A percentile compares a stretch with the other conserved stretches of the same genome.
phyloP scores from a whole-genome alignment of 2,113 vertebrate genomes.

The Arvicanthis niloticus region DNA sequence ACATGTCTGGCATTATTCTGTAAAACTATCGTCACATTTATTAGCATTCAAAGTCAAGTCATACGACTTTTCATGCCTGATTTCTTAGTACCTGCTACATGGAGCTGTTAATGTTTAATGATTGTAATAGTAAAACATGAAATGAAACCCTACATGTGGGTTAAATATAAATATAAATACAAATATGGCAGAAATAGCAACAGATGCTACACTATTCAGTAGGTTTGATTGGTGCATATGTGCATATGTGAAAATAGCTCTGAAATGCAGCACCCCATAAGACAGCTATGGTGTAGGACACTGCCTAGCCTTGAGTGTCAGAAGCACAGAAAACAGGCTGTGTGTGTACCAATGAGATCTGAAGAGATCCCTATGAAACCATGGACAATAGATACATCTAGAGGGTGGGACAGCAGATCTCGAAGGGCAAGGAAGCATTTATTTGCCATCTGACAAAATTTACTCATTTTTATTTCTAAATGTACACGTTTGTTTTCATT shows the following conservation, averaged over 20 bases:
- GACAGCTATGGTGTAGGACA: neutral
- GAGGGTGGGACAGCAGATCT: neutral
- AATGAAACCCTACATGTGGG: neutral
- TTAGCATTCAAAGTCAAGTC: neutral
- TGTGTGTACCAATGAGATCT: neutral
- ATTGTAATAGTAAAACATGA: neutral
- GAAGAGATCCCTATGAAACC: neutral
- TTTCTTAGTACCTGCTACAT: neutral
- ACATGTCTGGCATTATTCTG: neutral
- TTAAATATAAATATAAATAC: conserved; percentile 15
- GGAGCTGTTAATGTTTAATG: neutral
- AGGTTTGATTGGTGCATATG: neutral
- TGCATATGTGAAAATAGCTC: conserved; percentile 18
- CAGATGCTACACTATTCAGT: neutral
- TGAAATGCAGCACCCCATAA: neutral
- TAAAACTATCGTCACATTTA: neutral
- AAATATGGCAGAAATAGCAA: neutral
- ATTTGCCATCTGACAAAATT: neutral
- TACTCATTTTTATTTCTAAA: neutral
- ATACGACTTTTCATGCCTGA: neutral
- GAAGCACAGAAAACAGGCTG: neutral
- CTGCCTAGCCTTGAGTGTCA: neutral
- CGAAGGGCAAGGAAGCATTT: neutral
- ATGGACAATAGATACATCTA: neutral
- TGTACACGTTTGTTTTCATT: neutral